phyloP scores from a whole-genome alignment of 2,888 invertebrate genomes.

The Cacoxenus indagator region DNA sequence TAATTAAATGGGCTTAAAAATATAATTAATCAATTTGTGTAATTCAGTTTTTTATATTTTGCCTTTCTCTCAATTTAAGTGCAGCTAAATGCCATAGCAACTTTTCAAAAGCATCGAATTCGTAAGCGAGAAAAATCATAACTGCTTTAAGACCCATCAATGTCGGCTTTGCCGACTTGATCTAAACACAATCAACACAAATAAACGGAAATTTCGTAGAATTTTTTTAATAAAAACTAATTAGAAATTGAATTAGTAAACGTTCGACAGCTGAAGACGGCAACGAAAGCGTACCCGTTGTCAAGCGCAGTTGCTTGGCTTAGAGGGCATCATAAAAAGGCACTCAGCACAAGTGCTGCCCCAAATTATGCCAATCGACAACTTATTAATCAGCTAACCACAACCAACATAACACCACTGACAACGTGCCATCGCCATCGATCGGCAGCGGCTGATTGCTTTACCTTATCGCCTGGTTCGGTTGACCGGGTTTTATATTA shows the following conservation, averaged over 20 bases:
- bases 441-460: constrained; percentile 3
- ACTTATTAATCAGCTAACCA: constrained; percentile 36
- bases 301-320: not conserved
- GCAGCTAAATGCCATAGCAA: too few relatives aligned
- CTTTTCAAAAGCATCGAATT: too few relatives aligned
- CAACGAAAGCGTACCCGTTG: not conserved
- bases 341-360: constrained; percentile 30
- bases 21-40: too few relatives aligned
- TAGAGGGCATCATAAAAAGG: not conserved
- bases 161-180: constrained; percentile 38
- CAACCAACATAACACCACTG: constrained; percentile 26
- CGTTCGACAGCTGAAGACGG: not conserved
- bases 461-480: not conserved
- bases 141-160: constrained; percentile 52
- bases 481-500: not conserved
- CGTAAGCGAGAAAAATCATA: too few relatives aligned
- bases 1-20: too few relatives aligned
- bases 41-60: too few relatives aligned
- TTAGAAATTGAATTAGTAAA: not conserved
- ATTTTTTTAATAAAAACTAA: constrained; percentile 9
- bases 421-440: constrained; percentile 19
- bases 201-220: not conserved
- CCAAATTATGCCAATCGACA: constrained; percentile 45
- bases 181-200: not conserved
- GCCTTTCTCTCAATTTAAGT: too few relatives aligned